These are phyloP conservation scores for Cosmopolites sordidus DNA, from an alignment of 2,888 invertebrate species.

Conservation along the genomic window DNA sequence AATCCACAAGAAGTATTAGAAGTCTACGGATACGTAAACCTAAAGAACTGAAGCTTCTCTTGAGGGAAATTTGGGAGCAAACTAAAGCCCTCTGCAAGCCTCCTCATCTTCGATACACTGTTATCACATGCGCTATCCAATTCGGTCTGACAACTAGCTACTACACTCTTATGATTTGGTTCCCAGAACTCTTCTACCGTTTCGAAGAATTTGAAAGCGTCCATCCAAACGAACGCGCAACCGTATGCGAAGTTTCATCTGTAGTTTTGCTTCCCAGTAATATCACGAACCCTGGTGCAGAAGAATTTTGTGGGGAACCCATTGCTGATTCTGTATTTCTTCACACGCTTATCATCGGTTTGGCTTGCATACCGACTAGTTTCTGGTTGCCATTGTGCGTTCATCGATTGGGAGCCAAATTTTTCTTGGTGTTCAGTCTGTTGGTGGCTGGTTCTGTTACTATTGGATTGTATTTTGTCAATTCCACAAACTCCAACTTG, in stretches of 20 bases:
- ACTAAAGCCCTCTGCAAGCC: slow-evolving; percentile 70
- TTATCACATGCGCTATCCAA: slow-evolving; percentile 74
- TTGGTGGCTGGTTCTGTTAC: slow-evolving; percentile 68
- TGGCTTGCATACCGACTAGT: slow-evolving; percentile 77
- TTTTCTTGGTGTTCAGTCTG: slow-evolving; percentile 76
- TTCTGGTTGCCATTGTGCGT: slow-evolving; percentile 75
- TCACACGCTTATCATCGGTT: slow-evolving; percentile 73
- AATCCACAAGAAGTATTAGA: slow-evolving; percentile 63
- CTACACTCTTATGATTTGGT: slow-evolving; percentile 90
- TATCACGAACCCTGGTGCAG: slow-evolving; percentile 40
- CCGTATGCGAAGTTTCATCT: slow-evolving; percentile 73
- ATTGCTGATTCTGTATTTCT: slow-evolving; percentile 66
- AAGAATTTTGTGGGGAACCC: slow-evolving; percentile 59
- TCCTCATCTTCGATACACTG: slow-evolving; percentile 70
- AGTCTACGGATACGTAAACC: slow-evolving; percentile 67
- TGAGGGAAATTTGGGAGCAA: slow-evolving; percentile 68
- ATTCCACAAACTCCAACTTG: slow-evolving; percentile 66
- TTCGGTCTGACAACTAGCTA: slow-evolving; percentile 81
- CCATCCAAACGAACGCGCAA: slow-evolving; percentile 64
- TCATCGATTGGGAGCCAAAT: slow-evolving; percentile 74
- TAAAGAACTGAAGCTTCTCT: slow-evolving; percentile 65
- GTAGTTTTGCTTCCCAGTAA: slow-evolving; percentile 51
- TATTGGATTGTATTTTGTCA: slow-evolving; percentile 70
- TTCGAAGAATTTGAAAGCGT: slow-evolving; percentile 69
- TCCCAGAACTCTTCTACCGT: slow-evolving; percentile 82